Conservation (phyloP, 2,888 invertebrate genomes). For the Drepana falcataria region DNA sequence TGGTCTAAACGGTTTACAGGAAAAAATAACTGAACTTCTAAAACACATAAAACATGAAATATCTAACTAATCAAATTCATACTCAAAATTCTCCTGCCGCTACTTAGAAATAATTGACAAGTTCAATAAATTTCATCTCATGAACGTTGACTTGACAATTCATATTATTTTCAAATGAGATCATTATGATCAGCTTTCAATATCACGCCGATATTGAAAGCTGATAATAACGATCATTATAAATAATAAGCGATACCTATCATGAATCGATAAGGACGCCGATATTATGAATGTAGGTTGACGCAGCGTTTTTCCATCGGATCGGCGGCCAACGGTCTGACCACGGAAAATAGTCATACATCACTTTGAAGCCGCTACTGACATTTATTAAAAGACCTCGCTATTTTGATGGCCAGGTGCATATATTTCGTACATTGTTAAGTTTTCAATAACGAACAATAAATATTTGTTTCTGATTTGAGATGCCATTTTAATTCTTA, state of each 20-base stretch:
- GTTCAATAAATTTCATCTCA: background rate
- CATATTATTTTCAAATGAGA: background rate
- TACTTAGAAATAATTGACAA: no score
- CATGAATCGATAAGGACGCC: conserved; percentile 45
- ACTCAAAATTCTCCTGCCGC: no score
- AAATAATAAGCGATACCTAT: conserved; percentile 31
- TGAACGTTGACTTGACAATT: no score
- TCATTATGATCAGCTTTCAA: no score
- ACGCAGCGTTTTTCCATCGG: conserved; percentile 50
- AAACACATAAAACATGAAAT: no score
- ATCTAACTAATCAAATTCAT: no score
- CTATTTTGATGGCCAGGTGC: conserved; percentile 43
- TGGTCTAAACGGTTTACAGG: no score
- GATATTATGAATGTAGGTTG: conserved; percentile 48
- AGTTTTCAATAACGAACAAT: background rate
- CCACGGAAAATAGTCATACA: conserved; percentile 50
- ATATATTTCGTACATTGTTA: conserved; percentile 23
- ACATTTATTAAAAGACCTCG: conserved; percentile 60
- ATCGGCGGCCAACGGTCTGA: conserved; percentile 24
- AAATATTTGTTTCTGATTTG: conserved; percentile 1
- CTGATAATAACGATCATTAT: conserved; percentile 24
- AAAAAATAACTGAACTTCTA: no score
- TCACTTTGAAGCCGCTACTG: conserved; percentile 47
- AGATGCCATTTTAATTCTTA: no score
- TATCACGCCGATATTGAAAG: background rate